Base-by-base conservation (phyloP, 2,113 vertebrate genomes). In the Pagrus major region DNA sequence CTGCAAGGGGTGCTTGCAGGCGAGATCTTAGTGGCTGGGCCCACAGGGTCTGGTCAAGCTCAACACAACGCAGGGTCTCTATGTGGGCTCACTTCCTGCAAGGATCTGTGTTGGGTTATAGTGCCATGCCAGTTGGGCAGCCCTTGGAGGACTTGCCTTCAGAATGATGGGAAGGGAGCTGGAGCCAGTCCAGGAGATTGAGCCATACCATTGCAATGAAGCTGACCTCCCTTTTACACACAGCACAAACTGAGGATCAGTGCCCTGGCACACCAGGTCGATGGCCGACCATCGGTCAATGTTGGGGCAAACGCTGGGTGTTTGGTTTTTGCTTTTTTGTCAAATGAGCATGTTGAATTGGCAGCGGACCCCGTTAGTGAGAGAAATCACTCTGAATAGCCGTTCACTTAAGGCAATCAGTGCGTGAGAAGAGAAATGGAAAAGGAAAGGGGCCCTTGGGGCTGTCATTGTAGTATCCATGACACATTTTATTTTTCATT, bases 1-100 rank as follows among this genome's bases (percentile, higher is more conserved):
- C 56, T 69, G 39, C 39, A 63, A 56, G 27, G 18, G 58, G 21
- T 72, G 6, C 9, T 59, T 54, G 16, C 27, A 71, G 65, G 15
- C 33, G 12, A 47, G 65, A 67, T 21, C 25, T 12, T 15, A 33
- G 20, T 42, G 23, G 3, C 29, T 16, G 10, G 5, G 10, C 21
- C 11, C 54, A 23, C 12, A 12, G 23, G 35, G 29, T 58, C 59
- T 68, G 54, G 64, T 74, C 51, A 60, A 29, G 25, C 61, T 67
- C 37, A 78, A 64, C 64, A 75, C 69, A 56, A 44, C 63, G n/a
- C 29, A 56, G 31, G n/a, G 20, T 67, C 33, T 47, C 42, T 10
- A 60, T 51, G 41, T 61, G 31, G 35, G 31, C 27, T 65, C 9
- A 31, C 21, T 27, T 52, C 44, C 35, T 25, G 16, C 1, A 0